phyloP scores from a whole-genome alignment of 2,113 vertebrate species.

The Petrocephalus microphthalmus region DNA sequence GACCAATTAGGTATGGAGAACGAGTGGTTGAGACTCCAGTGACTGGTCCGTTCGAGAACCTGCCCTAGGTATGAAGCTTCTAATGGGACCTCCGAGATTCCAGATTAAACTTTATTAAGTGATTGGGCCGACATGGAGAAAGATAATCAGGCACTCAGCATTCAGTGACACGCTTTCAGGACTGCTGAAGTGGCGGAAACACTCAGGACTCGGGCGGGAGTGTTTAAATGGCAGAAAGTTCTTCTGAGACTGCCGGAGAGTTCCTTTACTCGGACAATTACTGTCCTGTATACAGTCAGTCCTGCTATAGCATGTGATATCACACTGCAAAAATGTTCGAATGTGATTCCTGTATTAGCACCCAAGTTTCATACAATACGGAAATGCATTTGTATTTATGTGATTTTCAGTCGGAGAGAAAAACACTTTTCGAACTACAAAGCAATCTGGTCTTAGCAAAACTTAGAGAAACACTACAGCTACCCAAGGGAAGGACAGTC shows the following conservation, averaged over 20 bases:
- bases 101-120: background rate
- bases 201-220: background rate
- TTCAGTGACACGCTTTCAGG: background rate
- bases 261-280: background rate
- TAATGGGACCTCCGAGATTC: conserved; percentile 5
- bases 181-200: background rate
- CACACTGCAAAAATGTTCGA: background rate
- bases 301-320: background rate
- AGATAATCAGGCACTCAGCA: background rate
- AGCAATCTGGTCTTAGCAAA: background rate
- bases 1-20: background rate
- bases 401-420: background rate
- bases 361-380: background rate
- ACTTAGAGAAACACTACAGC: background rate
- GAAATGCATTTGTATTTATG: background rate
- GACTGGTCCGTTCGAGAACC: background rate
- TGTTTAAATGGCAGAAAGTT: background rate
- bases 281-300: background rate
- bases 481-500: background rate
- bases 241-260: no score
- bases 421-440: background rate
- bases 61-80: background rate
- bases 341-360: background rate
- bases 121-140: background rate
- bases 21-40: background rate